Percentiles rank a stretch among this genome's conserved stretches.
Conservation (phyloP, 2,113 vertebrate species). For the Poicephalus meyeri region DNA sequence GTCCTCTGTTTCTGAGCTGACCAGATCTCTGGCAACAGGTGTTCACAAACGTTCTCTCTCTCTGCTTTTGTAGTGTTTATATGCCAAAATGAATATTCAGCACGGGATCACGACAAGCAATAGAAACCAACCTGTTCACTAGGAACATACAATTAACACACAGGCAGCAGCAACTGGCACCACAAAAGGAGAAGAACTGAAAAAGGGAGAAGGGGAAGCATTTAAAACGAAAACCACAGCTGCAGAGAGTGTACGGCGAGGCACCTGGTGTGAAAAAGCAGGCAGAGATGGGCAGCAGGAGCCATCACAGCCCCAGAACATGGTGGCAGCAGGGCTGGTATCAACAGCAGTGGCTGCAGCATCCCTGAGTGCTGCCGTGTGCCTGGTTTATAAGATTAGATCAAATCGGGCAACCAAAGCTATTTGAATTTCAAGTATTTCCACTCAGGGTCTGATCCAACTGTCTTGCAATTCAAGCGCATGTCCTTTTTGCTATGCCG, state of each 20-base stretch:
- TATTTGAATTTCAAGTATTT: conserved; percentile 32
- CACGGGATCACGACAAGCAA: background rate
- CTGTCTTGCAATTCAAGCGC: background rate
- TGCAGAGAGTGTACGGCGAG: accelerated
- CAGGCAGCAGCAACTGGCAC: background rate
- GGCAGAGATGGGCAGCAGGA: background rate
- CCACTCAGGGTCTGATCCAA: background rate
- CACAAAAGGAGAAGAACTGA: conserved; percentile 6
- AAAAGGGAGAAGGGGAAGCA: background rate
- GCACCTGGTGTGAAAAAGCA: background rate
- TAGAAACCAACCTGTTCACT: conserved; percentile 14
- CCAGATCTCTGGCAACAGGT: conserved; percentile 45
- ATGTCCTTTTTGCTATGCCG: background rate
- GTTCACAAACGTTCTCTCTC: background rate
- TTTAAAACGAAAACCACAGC: background rate
- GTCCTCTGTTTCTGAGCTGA: conserved; percentile 39
- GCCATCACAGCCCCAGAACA: background rate
- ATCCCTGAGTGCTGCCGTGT: background rate
- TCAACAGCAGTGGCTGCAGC: background rate
- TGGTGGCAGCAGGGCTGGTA: accelerated
- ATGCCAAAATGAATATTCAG: conserved; percentile 45
- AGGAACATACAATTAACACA: conserved; percentile 9
- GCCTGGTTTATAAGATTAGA: background rate
- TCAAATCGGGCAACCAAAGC: background rate
- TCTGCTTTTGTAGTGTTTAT: background rate